A percentile compares a stretch with the other conserved stretches of the same genome.
phyloP scores from a whole-genome alignment of 2,888 invertebrate species.

The Ophioninae sp. region DNA sequence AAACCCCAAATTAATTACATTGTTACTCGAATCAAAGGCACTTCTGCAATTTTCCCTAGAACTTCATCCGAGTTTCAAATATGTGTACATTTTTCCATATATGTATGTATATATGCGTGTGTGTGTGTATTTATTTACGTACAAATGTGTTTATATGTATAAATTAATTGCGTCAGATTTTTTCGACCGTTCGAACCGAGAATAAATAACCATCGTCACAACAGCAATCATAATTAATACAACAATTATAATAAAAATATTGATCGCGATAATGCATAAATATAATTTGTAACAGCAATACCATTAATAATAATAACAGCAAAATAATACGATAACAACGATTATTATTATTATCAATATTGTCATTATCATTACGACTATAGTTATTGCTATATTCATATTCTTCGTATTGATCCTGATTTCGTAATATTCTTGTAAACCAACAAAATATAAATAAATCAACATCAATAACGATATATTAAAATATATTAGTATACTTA shows the following conservation, averaged over 20 bases:
- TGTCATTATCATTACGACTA: too few relatives aligned
- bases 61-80: not conserved
- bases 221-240: not conserved
- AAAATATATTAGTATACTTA: too few relatives aligned
- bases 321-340: too few relatives aligned
- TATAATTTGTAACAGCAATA: too few relatives aligned
- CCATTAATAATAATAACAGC: too few relatives aligned
- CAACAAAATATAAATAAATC: too few relatives aligned
- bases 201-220: not conserved
- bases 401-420: too few relatives aligned
- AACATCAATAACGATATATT: too few relatives aligned
- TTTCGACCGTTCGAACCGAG: not conserved
- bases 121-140: not conserved
- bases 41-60: not conserved
- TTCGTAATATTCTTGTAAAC: too few relatives aligned
- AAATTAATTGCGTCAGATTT: not conserved
- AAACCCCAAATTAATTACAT: not conserved
- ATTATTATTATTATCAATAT: too few relatives aligned
- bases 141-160: not conserved
- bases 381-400: too few relatives aligned
- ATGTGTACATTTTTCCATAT: not conserved
- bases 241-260: not conserved
- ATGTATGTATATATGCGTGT: not conserved
- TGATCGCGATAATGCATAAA: too few relatives aligned
- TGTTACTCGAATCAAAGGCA: not conserved